Evolutionary conservation across 2,113 vertebrate genomes (phyloP).

Genomic region (Cryptotis parvus): DNA sequence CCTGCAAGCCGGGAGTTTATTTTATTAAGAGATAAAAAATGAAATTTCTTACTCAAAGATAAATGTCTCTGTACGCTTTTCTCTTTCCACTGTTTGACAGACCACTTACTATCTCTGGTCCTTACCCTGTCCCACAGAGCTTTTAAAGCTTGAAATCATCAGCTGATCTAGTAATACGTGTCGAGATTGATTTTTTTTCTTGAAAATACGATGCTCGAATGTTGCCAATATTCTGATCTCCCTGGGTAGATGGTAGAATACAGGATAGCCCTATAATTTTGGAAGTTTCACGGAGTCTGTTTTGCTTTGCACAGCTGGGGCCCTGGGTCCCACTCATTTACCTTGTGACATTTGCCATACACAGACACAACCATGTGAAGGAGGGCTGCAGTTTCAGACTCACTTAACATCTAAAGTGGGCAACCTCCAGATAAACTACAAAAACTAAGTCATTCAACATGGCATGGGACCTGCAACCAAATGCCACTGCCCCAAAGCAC

Average conservation of each 20-base stretch:
- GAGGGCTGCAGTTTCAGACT: background rate
- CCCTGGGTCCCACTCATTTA: background rate
- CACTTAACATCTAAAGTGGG: background rate
- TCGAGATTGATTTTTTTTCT: constrained; percentile 31
- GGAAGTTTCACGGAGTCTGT: background rate
- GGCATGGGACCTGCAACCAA: no score
- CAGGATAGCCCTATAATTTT: background rate
- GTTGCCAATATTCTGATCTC: background rate
- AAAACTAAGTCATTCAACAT: no score
- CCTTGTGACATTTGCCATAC: background rate
- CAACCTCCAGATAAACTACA: no score
- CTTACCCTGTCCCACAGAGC: background rate
- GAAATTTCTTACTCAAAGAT: background rate
- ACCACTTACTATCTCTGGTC: background rate
- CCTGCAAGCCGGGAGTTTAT: background rate
- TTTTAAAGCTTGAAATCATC: background rate
- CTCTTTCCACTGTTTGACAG: background rate
- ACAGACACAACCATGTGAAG: background rate
- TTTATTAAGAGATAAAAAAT: background rate
- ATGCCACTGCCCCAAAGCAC: no score
- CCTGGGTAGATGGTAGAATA: background rate
- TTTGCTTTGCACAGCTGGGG: background rate
- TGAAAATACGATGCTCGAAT: background rate
- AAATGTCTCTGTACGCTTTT: background rate
- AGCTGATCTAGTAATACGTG: background rate